Evolutionary conservation across 1,140 invertebrate species (phyloP).

Genomic region (Radopholus similis): DNA sequence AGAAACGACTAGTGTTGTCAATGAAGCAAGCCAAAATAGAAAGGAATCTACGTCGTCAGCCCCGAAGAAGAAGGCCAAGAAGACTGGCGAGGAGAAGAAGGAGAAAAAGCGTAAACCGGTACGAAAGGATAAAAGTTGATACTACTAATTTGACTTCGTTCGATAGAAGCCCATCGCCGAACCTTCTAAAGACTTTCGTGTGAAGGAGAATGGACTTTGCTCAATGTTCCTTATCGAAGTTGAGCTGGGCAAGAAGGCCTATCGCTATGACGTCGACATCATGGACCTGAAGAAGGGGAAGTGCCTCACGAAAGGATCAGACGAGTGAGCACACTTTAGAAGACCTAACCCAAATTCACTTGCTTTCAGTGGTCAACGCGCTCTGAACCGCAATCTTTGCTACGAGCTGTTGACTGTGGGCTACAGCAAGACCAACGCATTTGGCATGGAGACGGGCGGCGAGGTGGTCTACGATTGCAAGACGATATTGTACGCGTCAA

Average conservation of each 20-base stretch:
- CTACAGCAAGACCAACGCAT: slow-evolving; percentile 19
- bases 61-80: too few species aligned
- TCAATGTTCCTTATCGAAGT: slow-evolving; percentile 33
- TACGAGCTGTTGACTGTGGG: slow-evolving; percentile 29
- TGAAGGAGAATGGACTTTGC: slow-evolving; percentile 26
- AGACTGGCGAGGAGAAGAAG: neutral
- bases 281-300: slow-evolving; percentile 17
- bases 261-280: slow-evolving; percentile 37
- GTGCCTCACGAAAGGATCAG: slow-evolving; percentile 25
- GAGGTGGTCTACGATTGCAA: slow-evolving; percentile 33
- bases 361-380: slow-evolving; percentile 29
- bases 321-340: slow-evolving; percentile 28
- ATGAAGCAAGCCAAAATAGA: too few species aligned
- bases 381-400: slow-evolving; percentile 31
- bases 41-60: too few species aligned
- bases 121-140: neutral
- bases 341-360: neutral
- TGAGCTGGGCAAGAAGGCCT: slow-evolving; percentile 25
- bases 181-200: slow-evolving; percentile 22
- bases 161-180: slow-evolving; percentile 18
- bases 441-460: slow-evolving; percentile 21
- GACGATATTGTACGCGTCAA: slow-evolving; percentile 27
- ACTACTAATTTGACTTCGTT: neutral
- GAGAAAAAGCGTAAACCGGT: slow-evolving; percentile 3
- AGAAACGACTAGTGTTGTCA: too few species aligned